These are phyloP conservation scores for Oscheius sp. DNA, from an alignment of 2,888 invertebrate species.

Conservation along the genomic window DNA sequence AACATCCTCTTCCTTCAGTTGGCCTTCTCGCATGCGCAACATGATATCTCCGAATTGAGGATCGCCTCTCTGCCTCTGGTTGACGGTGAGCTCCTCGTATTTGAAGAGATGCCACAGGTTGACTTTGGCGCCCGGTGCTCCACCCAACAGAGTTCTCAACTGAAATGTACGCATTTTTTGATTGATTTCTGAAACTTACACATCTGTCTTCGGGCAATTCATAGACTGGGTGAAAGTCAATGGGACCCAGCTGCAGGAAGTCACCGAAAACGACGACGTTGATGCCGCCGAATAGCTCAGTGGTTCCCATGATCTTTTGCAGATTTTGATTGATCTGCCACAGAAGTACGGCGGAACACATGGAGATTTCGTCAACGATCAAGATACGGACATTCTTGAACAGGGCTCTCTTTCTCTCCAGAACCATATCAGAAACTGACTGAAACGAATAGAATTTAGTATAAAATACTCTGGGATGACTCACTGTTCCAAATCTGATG, in stretches of 20 bases:
- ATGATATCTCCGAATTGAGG: not conserved
- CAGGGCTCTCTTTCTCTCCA: not conserved
- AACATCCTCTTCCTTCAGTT: not conserved
- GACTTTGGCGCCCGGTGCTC: too few relatives aligned
- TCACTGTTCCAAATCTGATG: not conserved
- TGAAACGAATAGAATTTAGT: not conserved
- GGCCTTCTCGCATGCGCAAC: not conserved
- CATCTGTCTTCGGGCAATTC: too few relatives aligned
- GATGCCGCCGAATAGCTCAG: slow-evolving; percentile 32
- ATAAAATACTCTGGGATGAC: not conserved
- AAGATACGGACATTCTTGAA: slow-evolving; percentile 32
- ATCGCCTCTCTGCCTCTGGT: not conserved
- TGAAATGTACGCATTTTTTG: too few relatives aligned
- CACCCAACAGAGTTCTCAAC: too few relatives aligned
- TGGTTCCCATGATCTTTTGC: slow-evolving; percentile 34
- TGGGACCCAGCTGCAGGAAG: slow-evolving; percentile 46
- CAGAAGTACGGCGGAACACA: slow-evolving; percentile 32
- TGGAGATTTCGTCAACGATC: slow-evolving; percentile 46
- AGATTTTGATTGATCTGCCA: slow-evolving; percentile 38
- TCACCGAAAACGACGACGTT: slow-evolving; percentile 35
- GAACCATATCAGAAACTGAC: not conserved
- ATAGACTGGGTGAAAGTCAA: slow-evolving; percentile 17
- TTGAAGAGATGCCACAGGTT: not conserved
- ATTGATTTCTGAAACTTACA: too few relatives aligned
- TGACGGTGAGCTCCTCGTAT: not conserved